phyloP scores from a whole-genome alignment of 2,113 vertebrate species.

The Pithys albifrons region DNA sequence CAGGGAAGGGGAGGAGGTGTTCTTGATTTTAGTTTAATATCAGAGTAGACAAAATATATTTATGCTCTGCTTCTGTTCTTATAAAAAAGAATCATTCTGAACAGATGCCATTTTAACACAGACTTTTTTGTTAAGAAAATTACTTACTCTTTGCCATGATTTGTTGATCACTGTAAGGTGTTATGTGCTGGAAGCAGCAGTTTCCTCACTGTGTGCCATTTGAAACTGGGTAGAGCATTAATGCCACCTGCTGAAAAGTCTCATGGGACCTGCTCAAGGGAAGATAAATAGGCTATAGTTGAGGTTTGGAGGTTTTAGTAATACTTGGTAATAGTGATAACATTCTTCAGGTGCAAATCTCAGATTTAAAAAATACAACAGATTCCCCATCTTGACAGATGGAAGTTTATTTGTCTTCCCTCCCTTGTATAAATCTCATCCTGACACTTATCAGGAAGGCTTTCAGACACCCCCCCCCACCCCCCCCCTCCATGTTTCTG shows the following conservation, averaged over 20 bases:
- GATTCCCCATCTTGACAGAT: background rate
- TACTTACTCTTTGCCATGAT: background rate
- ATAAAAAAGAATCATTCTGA: conserved; percentile 1
- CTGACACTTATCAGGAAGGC: conserved; percentile 12
- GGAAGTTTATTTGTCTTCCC: background rate
- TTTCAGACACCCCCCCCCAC: no score
- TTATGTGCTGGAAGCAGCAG: background rate
- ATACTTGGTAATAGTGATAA: background rate
- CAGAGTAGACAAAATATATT: background rate
- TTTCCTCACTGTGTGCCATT: background rate
- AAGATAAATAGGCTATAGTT: background rate
- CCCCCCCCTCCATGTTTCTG: background rate
- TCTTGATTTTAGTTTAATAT: background rate
- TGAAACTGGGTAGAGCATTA: conserved; percentile 9
- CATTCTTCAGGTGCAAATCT: background rate
- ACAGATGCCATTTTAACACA: conserved; percentile 16
- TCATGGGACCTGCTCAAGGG: background rate
- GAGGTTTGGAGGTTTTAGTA: background rate
- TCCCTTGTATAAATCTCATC: background rate
- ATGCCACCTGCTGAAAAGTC: conserved; percentile 65
- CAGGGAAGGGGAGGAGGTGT: background rate
- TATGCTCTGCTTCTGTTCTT: conserved; percentile 41
- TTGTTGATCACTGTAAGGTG: conserved; percentile 54
- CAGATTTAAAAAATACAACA: background rate
- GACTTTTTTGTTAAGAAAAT: conserved; percentile 41